Evolutionary conservation across 2,888 invertebrate species (phyloP), one percentile per base, ranked within the genome.

Genomic region (Agrochola litura): DNA sequence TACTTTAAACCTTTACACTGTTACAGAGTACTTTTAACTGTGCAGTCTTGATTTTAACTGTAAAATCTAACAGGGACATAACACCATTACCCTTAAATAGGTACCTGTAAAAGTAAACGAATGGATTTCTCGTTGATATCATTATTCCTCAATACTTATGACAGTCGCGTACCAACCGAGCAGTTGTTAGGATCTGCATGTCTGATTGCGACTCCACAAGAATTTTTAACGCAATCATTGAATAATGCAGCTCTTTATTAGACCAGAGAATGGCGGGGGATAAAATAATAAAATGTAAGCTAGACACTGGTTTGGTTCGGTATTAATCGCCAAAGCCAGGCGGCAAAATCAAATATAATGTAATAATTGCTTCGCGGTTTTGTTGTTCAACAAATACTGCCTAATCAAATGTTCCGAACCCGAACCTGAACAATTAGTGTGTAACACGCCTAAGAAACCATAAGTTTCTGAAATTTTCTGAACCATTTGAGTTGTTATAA

Each of bases 151-250:
- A 25, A 69, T 82, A 77, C 66, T 73, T 82, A 79, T 66, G 72
- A 58, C 25, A 65, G 74, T 82, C 82, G 79, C 82, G 82, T 79
- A 60, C 69, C 25, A 52, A 2, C 8, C 70, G 66, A 49, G 43
- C 69, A 60, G 46, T 75, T 69, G 70, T 61, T 71, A 49, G 52
- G 61, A 84, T 85, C 83, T 84, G 85, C 83, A 56, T 56, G 56
- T 56, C n/a, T 56, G 56, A 82, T 84, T 82, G 85, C 63, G 72
- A 82, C 75, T 46, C 68, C 8, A 5, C 6, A 30, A 43, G 75
- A 75, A 79, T 84, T 61, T 37, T 30, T 66, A 70, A 69, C 72
- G 25, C 46, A 52, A 67, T 73, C 80, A 82, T 84, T 80, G 80
- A 79, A 82, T 84, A 79, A 72, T 79, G 68, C 64, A 83, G 74